These are phyloP conservation scores for Nothocercus julius DNA, from an alignment of 2,113 vertebrate species.

Conservation along the genomic window DNA sequence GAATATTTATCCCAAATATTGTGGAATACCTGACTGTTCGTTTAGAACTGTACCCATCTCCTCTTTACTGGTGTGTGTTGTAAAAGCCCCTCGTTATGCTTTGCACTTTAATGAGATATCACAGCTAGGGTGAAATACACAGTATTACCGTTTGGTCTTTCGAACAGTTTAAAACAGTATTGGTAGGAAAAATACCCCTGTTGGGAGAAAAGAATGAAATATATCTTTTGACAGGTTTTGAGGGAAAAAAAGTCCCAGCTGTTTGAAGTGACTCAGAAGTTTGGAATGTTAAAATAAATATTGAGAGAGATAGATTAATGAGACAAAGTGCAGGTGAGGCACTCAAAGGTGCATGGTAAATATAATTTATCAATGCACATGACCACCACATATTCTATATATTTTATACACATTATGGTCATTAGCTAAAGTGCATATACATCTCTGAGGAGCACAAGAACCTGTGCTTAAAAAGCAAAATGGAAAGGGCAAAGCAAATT, in stretches of 20 bases:
- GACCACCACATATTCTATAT: background rate
- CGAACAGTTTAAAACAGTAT: background rate
- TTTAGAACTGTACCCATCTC: background rate
- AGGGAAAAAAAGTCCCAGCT: background rate
- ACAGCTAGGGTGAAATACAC: background rate
- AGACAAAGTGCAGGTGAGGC: background rate
- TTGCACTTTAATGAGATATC: background rate
- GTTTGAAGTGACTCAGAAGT: background rate
- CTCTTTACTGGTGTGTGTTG: background rate
- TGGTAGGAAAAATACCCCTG: background rate
- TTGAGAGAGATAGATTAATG: background rate
- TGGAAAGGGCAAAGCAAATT: background rate
- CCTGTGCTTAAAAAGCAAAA: background rate
- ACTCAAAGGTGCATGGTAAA: background rate
- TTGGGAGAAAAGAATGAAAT: background rate
- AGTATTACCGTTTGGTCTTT: background rate
- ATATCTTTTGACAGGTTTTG: background rate
- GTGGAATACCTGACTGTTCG: background rate
- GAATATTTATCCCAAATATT: background rate
- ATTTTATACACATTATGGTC: background rate
- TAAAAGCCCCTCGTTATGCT: background rate
- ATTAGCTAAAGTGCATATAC: background rate
- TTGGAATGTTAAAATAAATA: slow-evolving; percentile 36
- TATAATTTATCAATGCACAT: background rate
- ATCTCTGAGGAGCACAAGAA: background rate